Conservation (phyloP, 1,140 invertebrate genomes). For the Drosophila athabasca region DNA sequence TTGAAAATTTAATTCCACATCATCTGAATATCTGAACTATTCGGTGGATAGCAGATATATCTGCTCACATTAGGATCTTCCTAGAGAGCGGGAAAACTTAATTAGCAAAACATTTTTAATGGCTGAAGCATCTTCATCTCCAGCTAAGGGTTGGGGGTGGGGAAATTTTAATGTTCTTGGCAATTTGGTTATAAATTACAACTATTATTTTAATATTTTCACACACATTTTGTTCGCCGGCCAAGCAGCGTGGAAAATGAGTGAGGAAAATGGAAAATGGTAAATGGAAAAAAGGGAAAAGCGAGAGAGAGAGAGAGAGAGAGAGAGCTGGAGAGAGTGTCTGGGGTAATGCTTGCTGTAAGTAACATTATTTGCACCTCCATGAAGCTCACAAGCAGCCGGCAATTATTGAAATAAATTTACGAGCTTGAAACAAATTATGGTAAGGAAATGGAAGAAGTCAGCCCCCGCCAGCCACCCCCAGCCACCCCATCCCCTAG, state of each 20-base stretch:
- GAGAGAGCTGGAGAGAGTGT: slow-evolving; percentile 36
- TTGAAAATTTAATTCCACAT: slow-evolving; percentile 5
- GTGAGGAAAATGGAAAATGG: slow-evolving; percentile 1
- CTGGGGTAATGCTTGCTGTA: slow-evolving; percentile 33
- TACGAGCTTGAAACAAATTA: slow-evolving; percentile 57
- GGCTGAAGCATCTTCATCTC: slow-evolving; percentile 24
- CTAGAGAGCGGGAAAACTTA: slow-evolving; percentile 38
- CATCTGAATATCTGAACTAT: slow-evolving; percentile 24
- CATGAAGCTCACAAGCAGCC: slow-evolving; percentile 44
- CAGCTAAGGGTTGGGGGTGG: neutral
- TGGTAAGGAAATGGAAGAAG: slow-evolving; percentile 48
- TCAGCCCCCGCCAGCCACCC: neutral
- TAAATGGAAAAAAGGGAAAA: slow-evolving; percentile 1
- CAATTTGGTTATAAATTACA: slow-evolving; percentile 69
- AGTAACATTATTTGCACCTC: slow-evolving; percentile 58
- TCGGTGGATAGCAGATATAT: slow-evolving; percentile 3
- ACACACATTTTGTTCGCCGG: slow-evolving; percentile 53
- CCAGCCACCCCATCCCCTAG: neutral
- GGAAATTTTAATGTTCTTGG: slow-evolving; percentile 52
- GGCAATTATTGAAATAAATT: slow-evolving; percentile 69
- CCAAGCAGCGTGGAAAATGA: neutral
- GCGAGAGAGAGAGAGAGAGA: slow-evolving; percentile 21
- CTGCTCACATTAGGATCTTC: slow-evolving; percentile 17
- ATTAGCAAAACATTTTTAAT: slow-evolving; percentile 66
- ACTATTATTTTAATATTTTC: slow-evolving; percentile 70